Conservation (phyloP, 2,888 invertebrate species). For the Rhagonycha lutea region DNA sequence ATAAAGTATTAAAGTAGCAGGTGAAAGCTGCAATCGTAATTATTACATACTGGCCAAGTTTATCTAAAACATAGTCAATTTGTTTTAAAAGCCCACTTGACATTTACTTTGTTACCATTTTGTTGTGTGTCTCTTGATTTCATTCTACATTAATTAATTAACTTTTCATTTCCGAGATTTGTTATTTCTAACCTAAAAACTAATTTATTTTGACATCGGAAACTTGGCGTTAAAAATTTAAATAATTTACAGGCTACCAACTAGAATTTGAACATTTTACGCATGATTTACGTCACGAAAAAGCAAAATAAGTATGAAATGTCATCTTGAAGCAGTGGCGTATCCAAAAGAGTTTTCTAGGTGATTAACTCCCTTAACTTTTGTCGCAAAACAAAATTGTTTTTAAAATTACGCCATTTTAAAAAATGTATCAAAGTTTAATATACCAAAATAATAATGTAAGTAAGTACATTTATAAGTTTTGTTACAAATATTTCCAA, state of each 20-base stretch:
- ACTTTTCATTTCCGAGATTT: not conserved
- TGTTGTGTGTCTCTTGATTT: not conserved
- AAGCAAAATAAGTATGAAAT: no score
- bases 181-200: not conserved
- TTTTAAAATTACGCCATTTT: no score
- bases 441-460: no score
- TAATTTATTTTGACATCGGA: not conserved
- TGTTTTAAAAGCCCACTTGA: not conserved
- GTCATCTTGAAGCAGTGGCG: not conserved
- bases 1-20: conserved; percentile 61
- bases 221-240: not conserved
- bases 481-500: no score
- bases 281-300: not conserved
- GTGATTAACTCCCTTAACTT: no score
- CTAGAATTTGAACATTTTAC: not conserved
- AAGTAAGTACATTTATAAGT: no score
- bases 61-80: conserved; percentile 4
- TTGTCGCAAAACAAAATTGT: no score
- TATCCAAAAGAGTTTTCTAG: no score
- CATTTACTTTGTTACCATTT: conserved; percentile 3
- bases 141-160: conserved; percentile 10
- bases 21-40: conserved; percentile 47
- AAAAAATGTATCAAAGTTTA: no score
- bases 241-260: not conserved
- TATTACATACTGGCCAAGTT: conserved; percentile 42